Evolutionary conservation across 2,888 invertebrate genomes (phyloP), one percentile per base, ranked within the genome.

Genomic region (Acleris laterana): DNA sequence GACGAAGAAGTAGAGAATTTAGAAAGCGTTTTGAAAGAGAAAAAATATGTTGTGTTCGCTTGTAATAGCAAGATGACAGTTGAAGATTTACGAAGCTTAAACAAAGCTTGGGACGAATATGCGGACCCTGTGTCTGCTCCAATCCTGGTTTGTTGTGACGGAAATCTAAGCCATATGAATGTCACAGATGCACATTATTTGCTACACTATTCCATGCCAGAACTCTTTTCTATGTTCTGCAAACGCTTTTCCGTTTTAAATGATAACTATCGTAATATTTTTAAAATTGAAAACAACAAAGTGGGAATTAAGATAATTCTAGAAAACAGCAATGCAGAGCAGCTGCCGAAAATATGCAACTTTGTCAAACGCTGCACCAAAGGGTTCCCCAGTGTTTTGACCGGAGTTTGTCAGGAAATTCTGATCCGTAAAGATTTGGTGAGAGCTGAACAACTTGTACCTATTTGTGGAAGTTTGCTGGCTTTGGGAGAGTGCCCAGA

Each of bases 201-300:
- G 32, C 91, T 97, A 17, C 96, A 97, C 80, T 97, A 94, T 83
- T 95, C 96, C 2, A 81, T 97, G 71, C 95, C 96, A 0, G 77
- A 85, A 28, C 86, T 93, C 0, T 96, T 95, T 83, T 95, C 95
- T 0, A 92, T 93, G 77, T 97, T 97, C 79, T 94, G 95, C 53
- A 94, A 93, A 76, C 90, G 97, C 68, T 96, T 96, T 77, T 93
- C 95, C 0, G 94, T 95, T 22, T 85, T 96, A 50, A 93, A 95
- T 64, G 93, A 95, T 70, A 94, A 94, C 76, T 95, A 95, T 75
- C 79, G 83, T 11, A 89, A 90, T 3, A 83, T 91, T 71, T 91
- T 89, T 70, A 81, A 77, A 64, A 42, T 69, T 0, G 63, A 79
- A 9, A 78, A 82, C 48, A 70, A 76, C 11, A 70, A 68, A 25